Base-by-base conservation (phyloP, 2,113 vertebrate genomes). In the Eonycteris spelaea region DNA sequence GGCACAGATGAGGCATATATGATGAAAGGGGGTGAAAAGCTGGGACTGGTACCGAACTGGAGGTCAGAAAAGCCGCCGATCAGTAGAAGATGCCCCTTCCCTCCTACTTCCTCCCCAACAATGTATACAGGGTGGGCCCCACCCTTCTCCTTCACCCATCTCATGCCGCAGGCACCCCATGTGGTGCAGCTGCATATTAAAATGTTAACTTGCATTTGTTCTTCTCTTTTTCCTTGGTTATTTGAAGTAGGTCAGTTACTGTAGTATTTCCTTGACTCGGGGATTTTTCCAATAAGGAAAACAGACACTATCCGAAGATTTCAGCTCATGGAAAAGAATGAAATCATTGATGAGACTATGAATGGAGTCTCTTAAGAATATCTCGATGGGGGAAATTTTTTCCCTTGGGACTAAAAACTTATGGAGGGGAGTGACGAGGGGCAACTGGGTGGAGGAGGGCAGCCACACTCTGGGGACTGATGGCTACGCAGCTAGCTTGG, bases 221-320 rank as follows among this genome's bases (percentile, higher is more conserved):
- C 14, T 92, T 65, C 45, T 70, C 63, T 3, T 38, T 80, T 86
- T 59, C 40, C 6, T 21, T 63, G 65, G 73, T 14, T 79, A 33
- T 74, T 89, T 80, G n/a, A 96, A 94, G 35, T 83, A 89, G 51
- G 38, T 53, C 55, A 90, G 26, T 40, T 51, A n/a, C 61, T 57
- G 40, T 74, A n/a, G 38, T 30, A 45, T 61, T 94, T 90, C 38
- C 55, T 92, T 86, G 48, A 95, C 63, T 88, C 21, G 6, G 65
- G 74, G 16, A 92, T 89, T 89, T 95, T 93, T 80, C 57, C 40
- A 48, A 33, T 86, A 51, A 61, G 70, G 48, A 86, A 91, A 80
- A 65, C 28, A 78, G 59, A 73, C 53, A 40, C 33, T 78, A 33
- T 55, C 55, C 43, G 7, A 91, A 82, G 45, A 95, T 45, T 30